These are phyloP conservation scores for Mizuhopecten yessoensis DNA, from an alignment of 1,140 invertebrate species.

Conservation along the genomic window DNA sequence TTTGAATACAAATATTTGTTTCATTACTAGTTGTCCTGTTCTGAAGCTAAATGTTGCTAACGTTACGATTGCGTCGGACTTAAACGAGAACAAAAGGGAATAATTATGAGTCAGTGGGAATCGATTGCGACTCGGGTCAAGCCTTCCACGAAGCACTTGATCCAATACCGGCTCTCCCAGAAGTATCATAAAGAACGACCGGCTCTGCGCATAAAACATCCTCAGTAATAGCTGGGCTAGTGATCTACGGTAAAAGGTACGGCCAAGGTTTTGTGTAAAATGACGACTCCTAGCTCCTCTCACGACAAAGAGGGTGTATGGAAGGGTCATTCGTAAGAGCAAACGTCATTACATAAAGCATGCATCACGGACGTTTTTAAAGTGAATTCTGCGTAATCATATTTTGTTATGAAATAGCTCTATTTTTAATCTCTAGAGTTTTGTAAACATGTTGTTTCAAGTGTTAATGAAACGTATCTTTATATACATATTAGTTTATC, in stretches of 20 bases:
- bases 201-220: neutral
- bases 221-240: neutral
- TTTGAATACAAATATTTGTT: conserved; percentile 36
- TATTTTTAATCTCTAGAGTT: too few relatives aligned
- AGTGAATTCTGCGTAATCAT: too few relatives aligned
- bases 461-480: too few relatives aligned
- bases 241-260: conserved; percentile 33
- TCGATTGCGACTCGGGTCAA: conserved; percentile 4
- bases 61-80: conserved; percentile 23
- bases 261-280: conserved; percentile 25
- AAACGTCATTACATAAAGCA: neutral
- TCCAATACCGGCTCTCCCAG: neutral
- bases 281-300: neutral
- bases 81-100: conserved; percentile 27
- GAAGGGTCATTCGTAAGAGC: neutral
- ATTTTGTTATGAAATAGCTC: too few relatives aligned
- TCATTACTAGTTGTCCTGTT: neutral
- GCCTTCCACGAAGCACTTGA: neutral
- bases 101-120: conserved; percentile 29
- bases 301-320: neutral
- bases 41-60: neutral
- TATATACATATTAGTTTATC: too few relatives aligned
- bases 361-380: neutral
- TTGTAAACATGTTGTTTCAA: too few relatives aligned
- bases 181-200: conserved; percentile 10